phyloP scores from a whole-genome alignment of 2,888 invertebrate genomes.

The Pemphredon lugubris region DNA sequence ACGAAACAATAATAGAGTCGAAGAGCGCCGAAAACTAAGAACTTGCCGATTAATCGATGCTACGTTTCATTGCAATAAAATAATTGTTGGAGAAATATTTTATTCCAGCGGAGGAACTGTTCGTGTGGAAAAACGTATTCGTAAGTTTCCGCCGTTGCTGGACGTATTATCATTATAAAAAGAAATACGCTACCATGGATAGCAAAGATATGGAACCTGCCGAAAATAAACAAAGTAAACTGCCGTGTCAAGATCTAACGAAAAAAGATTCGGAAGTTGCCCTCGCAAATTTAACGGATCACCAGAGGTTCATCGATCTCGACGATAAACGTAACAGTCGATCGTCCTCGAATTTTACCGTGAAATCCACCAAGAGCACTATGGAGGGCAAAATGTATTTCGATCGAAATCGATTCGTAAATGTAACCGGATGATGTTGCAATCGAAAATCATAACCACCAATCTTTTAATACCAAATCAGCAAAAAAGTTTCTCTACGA shows the following conservation, averaged over 20 bases:
- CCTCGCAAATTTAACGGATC: conserved; percentile 5
- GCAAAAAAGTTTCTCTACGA: too few species aligned
- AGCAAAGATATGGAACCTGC: conserved; percentile 4
- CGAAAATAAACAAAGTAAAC: neutral
- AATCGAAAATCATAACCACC: too few species aligned
- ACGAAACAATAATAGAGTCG: too few species aligned
- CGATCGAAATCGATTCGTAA: neutral
- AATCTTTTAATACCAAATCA: too few species aligned
- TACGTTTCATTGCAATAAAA: neutral
- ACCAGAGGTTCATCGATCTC: conserved; percentile 6
- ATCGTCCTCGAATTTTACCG: neutral
- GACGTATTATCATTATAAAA: conserved; percentile 58
- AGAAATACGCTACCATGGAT: conserved; percentile 6
- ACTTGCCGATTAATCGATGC: neutral
- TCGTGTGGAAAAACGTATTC: conserved; percentile 69
- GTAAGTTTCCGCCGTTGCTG: conserved; percentile 65
- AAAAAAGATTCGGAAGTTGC: neutral
- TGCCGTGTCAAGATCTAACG: neutral
- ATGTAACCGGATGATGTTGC: conserved; percentile 39
- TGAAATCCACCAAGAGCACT: conserved; percentile 15
- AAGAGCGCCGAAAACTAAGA: neutral
- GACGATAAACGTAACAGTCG: neutral
- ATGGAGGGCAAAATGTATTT: conserved; percentile 1
- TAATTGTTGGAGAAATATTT: conserved; percentile 8
- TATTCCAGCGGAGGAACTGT: conserved; percentile 69